Conservation (phyloP, 2,797 vertebrate species). For the Neomorphus geoffroyi region DNA sequence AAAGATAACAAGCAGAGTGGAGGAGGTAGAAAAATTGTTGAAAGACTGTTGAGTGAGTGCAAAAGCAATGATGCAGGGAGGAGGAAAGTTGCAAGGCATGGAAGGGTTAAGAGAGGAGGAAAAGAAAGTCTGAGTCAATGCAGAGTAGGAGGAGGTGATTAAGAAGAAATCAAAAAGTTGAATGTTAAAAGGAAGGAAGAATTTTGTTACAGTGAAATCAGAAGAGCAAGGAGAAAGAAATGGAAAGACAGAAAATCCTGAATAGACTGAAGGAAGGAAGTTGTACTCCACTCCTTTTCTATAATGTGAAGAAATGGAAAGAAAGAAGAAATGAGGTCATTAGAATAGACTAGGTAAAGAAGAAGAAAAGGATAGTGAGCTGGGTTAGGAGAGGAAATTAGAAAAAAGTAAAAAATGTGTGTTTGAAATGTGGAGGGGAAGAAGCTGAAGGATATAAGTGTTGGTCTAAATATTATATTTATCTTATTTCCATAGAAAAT, state of each 20-base stretch:
- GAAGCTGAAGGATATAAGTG: not conserved
- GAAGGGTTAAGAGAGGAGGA: slow-evolving; percentile 49
- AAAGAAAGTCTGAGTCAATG: slow-evolving; percentile 58
- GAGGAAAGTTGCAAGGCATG: not conserved
- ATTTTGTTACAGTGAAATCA: slow-evolving; percentile 15
- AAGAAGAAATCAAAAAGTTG: slow-evolving; percentile 45
- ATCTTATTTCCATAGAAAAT: not conserved
- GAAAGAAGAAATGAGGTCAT: not conserved
- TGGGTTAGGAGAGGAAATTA: not conserved
- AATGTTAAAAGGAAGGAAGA: slow-evolving; percentile 38
- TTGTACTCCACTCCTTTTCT: not conserved
- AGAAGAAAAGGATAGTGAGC: not conserved
- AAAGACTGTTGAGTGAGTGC: not conserved
- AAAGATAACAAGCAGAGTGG: slow-evolving; percentile 16
- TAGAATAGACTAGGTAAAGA: not conserved
- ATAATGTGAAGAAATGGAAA: not conserved
- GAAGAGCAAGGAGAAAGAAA: not conserved
- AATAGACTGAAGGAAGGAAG: slow-evolving; percentile 4
- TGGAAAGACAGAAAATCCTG: not conserved
- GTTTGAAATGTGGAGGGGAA: not conserved
- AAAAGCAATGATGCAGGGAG: not conserved
- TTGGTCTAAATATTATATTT: not conserved
- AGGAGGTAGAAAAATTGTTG: not conserved
- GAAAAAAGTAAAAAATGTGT: not conserved
- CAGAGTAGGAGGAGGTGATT: slow-evolving; percentile 63